A percentile compares a stretch with the other conserved stretches of the same genome.
phyloP scores from a whole-genome alignment of 1,140 invertebrate species.

The Trachymyrmex septentrionalis region DNA sequence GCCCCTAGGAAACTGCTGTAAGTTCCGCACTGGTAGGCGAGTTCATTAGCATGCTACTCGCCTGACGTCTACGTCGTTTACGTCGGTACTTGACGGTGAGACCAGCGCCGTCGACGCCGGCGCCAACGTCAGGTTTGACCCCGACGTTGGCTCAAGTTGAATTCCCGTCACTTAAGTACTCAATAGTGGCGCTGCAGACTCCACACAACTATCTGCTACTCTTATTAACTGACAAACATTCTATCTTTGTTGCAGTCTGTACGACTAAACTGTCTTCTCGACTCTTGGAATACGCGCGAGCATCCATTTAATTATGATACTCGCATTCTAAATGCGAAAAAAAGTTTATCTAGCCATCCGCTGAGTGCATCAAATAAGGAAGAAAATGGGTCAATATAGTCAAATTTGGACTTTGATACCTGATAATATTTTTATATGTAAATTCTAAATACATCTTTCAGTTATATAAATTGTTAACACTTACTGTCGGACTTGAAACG shows the following conservation, averaged over 20 bases:
- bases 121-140: slow-evolving; percentile 20
- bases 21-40: slow-evolving; percentile 35
- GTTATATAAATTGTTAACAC: no score
- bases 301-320: slow-evolving; percentile 18
- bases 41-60: slow-evolving; percentile 69
- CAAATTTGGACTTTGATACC: no score
- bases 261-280: not conserved
- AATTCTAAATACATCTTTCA: no score
- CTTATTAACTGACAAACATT: slow-evolving; percentile 29
- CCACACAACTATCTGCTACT: slow-evolving; percentile 6
- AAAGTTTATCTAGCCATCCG: no score
- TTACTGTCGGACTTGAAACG: no score
- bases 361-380: no score
- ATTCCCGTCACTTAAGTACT: slow-evolving; percentile 46
- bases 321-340: not conserved
- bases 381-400: no score
- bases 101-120: slow-evolving; percentile 7
- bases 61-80: slow-evolving; percentile 41
- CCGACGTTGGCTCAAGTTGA: slow-evolving; percentile 21
- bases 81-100: slow-evolving; percentile 16
- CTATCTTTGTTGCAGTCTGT: slow-evolving; percentile 2
- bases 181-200: slow-evolving; percentile 11
- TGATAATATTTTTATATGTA: no score
- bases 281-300: not conserved
- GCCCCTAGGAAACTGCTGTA: slow-evolving; percentile 56